Percentiles rank a stretch among this genome's conserved stretches.
These are phyloP conservation scores for Orthonevra nobilis DNA, from an alignment of 2,888 invertebrate species.

Conservation along the genomic window DNA sequence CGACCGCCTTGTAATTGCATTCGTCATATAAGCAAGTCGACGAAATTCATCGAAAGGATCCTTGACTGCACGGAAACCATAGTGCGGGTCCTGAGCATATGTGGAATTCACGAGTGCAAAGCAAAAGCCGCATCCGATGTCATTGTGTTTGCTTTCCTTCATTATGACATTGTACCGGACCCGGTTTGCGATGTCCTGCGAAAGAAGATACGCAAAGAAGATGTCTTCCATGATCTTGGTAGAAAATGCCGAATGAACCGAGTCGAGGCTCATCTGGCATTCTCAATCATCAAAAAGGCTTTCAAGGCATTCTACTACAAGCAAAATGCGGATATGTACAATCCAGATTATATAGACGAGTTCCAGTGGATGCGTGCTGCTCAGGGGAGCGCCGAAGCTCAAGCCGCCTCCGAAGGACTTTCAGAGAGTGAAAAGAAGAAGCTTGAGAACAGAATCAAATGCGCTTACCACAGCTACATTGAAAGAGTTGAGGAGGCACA, in stretches of 20 bases:
- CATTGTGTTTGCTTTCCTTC: conserved; percentile 76
- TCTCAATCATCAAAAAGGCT: conserved; percentile 77
- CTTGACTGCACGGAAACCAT: conserved; percentile 76
- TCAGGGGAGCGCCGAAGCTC: conserved; percentile 75
- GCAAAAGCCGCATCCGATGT: conserved; percentile 77
- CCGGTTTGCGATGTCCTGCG: conserved; percentile 75
- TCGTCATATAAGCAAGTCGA: conserved; percentile 71
- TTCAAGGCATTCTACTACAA: conserved; percentile 78
- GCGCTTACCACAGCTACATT: conserved; percentile 72
- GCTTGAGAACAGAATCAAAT: conserved; percentile 75
- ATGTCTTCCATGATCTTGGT: conserved; percentile 77
- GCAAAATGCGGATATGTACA: conserved; percentile 72
- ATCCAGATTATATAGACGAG: conserved; percentile 74
- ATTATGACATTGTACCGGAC: conserved; percentile 78
- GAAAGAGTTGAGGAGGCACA: conserved; percentile 12
- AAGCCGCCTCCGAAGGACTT: conserved; percentile 76
- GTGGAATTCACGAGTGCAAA: conserved; percentile 78
- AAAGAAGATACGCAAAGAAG: conserved; percentile 77
- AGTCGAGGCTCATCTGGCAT: conserved; percentile 77
- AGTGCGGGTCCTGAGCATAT: conserved; percentile 76
- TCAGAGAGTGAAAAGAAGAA: conserved; percentile 75
- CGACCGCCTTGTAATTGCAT: conserved; percentile 50
- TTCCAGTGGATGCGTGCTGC: conserved; percentile 78
- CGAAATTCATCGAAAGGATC: conserved; percentile 77
- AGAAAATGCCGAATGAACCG: conserved; percentile 78